Evolutionary conservation across 2,797 vertebrate species (phyloP).

Genomic region (Pelochelys cantorii): DNA sequence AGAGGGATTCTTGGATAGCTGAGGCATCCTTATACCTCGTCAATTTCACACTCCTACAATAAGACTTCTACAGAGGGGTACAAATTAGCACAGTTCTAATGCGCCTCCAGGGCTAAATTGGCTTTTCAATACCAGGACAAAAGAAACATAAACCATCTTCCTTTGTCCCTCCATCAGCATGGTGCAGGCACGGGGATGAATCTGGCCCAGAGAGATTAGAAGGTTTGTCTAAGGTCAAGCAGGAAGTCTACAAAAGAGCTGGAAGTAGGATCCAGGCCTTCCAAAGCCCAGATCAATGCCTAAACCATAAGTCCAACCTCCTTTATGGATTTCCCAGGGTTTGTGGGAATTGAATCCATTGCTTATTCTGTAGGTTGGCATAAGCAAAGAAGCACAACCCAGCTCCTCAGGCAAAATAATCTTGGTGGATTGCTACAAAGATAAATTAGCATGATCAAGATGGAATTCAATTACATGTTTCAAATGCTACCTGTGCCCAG

Average conservation of each 20-base stretch:
- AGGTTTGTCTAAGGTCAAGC: neutral
- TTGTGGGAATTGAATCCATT: neutral
- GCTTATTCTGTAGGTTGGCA: too few species aligned
- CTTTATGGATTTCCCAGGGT: neutral
- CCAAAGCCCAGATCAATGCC: neutral
- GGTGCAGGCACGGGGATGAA: neutral
- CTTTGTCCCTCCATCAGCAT: too few species aligned
- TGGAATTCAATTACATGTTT: neutral
- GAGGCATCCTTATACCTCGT: neutral
- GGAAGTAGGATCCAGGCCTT: neutral
- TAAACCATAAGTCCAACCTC: neutral
- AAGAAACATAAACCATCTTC: neutral
- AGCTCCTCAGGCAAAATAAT: neutral
- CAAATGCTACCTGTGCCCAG: neutral
- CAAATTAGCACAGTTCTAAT: neutral
- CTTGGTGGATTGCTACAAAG: neutral
- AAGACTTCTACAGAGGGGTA: neutral
- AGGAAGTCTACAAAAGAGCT: neutral
- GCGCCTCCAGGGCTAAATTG: neutral
- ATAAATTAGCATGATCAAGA: slow-evolving; percentile 4
- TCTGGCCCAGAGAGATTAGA: neutral
- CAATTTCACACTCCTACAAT: neutral
- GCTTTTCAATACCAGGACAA: neutral
- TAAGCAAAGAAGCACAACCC: neutral
- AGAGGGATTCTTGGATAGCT: neutral